phyloP scores from a whole-genome alignment of 2,888 invertebrate species.

The Limenitis arthemis region DNA sequence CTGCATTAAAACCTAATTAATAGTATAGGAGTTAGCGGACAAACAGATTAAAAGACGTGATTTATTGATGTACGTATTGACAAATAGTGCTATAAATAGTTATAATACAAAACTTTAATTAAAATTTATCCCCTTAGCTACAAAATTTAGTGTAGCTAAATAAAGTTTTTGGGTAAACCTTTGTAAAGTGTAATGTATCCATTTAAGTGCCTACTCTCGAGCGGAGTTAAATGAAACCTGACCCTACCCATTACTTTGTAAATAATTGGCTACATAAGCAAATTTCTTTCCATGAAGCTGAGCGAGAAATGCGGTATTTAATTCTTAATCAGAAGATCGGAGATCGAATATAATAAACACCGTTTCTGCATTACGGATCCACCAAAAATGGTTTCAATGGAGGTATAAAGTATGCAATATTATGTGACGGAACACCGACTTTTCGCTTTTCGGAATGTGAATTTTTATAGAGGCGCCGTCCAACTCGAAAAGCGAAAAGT shows the following conservation, averaged over 20 bases:
- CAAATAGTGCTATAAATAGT: too few relatives aligned
- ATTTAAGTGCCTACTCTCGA: conserved; percentile 7
- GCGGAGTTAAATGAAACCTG: conserved; percentile 21
- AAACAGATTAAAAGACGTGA: too few relatives aligned
- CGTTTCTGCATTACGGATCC: conserved; percentile 55
- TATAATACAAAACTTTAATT: background rate
- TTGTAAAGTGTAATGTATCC: conserved; percentile 2
- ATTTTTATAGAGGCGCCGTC: conserved; percentile 49
- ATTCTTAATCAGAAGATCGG: conserved; percentile 51
- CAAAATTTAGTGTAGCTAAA: background rate
- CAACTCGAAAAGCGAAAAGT: too few relatives aligned
- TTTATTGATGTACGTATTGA: background rate
- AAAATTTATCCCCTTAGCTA: background rate
- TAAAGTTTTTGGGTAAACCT: conserved; percentile 7
- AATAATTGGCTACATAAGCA: conserved; percentile 25
- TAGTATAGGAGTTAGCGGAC: too few relatives aligned
- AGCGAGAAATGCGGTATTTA: conserved; percentile 35
- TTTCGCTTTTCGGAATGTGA: conserved; percentile 45
- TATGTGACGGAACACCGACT: conserved; percentile 50
- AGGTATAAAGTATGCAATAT: conserved; percentile 51
- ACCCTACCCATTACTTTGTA: conserved; percentile 22
- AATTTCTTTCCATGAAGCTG: conserved; percentile 20
- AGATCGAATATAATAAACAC: conserved; percentile 51
- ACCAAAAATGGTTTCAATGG: conserved; percentile 45
- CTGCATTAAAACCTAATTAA: too few relatives aligned